These are phyloP conservation scores for Rhagonycha fulva DNA, from an alignment of 2,888 invertebrate genomes.

Conservation along the genomic window DNA sequence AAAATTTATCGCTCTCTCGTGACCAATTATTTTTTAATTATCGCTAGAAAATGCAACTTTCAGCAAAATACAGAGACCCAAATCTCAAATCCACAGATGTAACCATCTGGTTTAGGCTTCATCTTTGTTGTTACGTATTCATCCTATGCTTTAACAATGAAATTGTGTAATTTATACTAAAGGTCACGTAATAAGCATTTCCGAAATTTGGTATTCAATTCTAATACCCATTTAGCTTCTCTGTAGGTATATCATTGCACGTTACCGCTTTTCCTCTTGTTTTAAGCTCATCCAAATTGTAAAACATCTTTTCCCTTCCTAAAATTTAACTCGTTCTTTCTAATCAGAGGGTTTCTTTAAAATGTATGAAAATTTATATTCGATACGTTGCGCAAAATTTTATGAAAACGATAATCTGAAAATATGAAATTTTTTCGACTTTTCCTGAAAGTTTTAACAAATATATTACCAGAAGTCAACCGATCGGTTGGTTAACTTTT, in stretches of 20 bases:
- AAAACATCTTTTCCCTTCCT: slow-evolving; percentile 6
- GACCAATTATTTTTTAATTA: slow-evolving; percentile 38
- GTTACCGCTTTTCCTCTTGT: slow-evolving; percentile 10
- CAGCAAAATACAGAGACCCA: background rate
- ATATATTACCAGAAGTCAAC: background rate
- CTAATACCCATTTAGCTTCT: slow-evolving; percentile 37
- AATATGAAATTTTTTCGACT: background rate
- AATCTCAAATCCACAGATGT: slow-evolving; percentile 22
- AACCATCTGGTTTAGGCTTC: slow-evolving; percentile 20
- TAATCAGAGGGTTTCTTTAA: slow-evolving; percentile 22
- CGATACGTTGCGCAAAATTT: slow-evolving; percentile 20
- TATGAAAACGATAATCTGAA: slow-evolving; percentile 11
- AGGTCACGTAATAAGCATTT: slow-evolving; percentile 52
- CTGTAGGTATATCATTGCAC: slow-evolving; percentile 19
- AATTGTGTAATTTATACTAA: slow-evolving; percentile 41
- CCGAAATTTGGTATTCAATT: slow-evolving; percentile 51
- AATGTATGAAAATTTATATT: slow-evolving; percentile 26
- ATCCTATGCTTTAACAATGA: slow-evolving; percentile 35
- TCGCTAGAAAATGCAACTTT: slow-evolving; percentile 1
- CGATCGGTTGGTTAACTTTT: background rate
- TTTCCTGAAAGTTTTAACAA: background rate
- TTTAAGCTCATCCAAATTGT: slow-evolving; percentile 7
- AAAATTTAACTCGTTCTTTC: slow-evolving; percentile 9
- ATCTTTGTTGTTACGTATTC: slow-evolving; percentile 32
- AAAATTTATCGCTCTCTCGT: slow-evolving; percentile 37